Percentiles rank a stretch among this genome's conserved stretches.
Conservation (phyloP, 2,888 invertebrate species). For the Falcaria lacertinaria region DNA sequence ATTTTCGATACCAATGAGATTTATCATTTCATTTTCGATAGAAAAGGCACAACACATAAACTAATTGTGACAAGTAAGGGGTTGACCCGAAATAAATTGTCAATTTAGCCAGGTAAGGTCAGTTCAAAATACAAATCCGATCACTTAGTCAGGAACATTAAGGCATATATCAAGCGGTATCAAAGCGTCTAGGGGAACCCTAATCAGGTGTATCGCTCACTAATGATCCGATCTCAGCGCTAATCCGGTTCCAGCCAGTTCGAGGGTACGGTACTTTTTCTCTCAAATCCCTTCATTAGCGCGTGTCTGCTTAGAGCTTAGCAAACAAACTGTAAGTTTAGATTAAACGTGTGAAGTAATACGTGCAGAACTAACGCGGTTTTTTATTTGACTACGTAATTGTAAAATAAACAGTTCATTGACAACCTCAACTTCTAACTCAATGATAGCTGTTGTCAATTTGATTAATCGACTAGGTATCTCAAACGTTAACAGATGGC, state of each 20-base stretch:
- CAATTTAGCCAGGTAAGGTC: constrained; percentile 1
- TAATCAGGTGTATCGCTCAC: constrained; percentile 70
- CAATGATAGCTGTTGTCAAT: no score
- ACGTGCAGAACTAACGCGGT: not conserved
- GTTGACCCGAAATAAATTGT: not conserved
- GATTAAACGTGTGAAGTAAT: constrained; percentile 2
- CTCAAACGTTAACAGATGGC: no score
- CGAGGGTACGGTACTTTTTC: constrained; percentile 61
- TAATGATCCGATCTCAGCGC: constrained; percentile 62
- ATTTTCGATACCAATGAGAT: not conserved
- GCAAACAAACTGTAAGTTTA: constrained; percentile 30
- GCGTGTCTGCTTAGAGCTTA: constrained; percentile 48
- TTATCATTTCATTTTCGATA: not conserved
- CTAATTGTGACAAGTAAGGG: not conserved
- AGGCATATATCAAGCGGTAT: constrained; percentile 48
- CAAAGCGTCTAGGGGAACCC: constrained; percentile 37
- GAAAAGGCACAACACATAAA: not conserved
- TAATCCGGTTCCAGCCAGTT: constrained; percentile 59
- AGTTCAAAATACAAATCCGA: constrained; percentile 11
- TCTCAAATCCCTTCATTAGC: constrained; percentile 69
- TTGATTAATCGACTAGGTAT: no score
- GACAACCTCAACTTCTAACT: no score
- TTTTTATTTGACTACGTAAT: no score
- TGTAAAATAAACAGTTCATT: no score
- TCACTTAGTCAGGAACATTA: constrained; percentile 38